Evolutionary conservation across 2,888 invertebrate species (phyloP).

Genomic region (Drosophila mulleri): DNA sequence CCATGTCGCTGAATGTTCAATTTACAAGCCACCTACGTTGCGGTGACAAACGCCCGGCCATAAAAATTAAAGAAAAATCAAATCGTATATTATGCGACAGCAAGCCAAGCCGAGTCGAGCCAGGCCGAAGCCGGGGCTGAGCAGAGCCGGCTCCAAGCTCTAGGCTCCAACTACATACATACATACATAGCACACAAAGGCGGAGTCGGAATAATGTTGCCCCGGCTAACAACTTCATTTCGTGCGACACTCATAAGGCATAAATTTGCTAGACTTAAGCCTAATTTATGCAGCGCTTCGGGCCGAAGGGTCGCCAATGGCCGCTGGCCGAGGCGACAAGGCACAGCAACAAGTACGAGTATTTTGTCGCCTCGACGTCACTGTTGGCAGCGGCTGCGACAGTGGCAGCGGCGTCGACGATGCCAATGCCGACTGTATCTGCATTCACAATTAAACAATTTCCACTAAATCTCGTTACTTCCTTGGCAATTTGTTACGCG

Average conservation of each 20-base stretch:
- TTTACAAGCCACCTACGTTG: conserved; percentile 76
- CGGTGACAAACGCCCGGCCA: conserved; percentile 70
- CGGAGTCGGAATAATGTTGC: conserved; percentile 83
- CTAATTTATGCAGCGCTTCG: conserved; percentile 82
- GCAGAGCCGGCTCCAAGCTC: conserved; percentile 11
- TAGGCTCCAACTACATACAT: background rate
- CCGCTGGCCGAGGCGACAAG: conserved; percentile 9
- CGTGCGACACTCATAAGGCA: conserved; percentile 82
- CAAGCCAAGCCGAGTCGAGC: background rate
- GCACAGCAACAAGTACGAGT: conserved; percentile 70
- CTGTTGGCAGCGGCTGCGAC: conserved; percentile 4
- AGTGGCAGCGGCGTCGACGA: conserved; percentile 5
- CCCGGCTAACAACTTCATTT: conserved; percentile 85
- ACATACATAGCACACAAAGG: background rate
- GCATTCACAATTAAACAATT: conserved; percentile 84
- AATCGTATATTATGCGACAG: conserved; percentile 71
- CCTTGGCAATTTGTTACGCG: conserved; percentile 84
- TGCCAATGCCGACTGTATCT: conserved; percentile 69
- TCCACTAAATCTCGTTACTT: conserved; percentile 84
- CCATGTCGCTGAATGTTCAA: conserved; percentile 63
- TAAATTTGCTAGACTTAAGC: conserved; percentile 84
- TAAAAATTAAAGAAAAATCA: conserved; percentile 80
- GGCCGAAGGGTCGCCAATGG: conserved; percentile 68
- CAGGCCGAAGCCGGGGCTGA: too few relatives aligned
- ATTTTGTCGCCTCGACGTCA: conserved; percentile 63